Evolutionary conservation across 2,797 vertebrate genomes (phyloP).

Genomic region (Halcyon leucocephala): DNA sequence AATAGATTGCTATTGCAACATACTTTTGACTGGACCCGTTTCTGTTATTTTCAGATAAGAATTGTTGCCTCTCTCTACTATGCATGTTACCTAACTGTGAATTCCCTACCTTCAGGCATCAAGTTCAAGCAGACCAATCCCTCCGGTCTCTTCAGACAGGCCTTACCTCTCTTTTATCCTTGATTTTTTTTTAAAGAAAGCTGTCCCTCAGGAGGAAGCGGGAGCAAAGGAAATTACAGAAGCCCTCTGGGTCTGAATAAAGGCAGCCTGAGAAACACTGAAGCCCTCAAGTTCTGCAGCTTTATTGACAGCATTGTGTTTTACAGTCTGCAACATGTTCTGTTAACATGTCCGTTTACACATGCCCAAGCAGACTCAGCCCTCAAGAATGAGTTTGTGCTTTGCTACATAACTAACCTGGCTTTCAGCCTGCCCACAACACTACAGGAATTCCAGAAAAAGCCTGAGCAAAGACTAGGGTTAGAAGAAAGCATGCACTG

Average conservation of each 20-base stretch:
- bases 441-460: not conserved
- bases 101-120: not conserved
- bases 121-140: not conserved
- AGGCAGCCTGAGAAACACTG: not conserved
- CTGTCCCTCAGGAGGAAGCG: not conserved
- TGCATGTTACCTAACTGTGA: not conserved
- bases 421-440: not conserved
- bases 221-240: not conserved
- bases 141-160: not conserved
- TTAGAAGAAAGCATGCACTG: not conserved
- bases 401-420: not conserved
- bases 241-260: not conserved
- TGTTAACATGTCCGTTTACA: not conserved
- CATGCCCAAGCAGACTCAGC: not conserved
- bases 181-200: not conserved
- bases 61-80: not conserved
- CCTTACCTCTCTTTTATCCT: not conserved
- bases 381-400: not conserved
- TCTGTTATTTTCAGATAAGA: not conserved
- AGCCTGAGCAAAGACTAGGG: not conserved
- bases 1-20: not conserved
- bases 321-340: not conserved
- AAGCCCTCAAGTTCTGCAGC: not conserved
- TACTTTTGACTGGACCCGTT: not conserved
- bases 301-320: slow-evolving; percentile 8